Percentiles rank a stretch among this genome's conserved stretches.
phyloP scores from a whole-genome alignment of 2,888 invertebrate species.

The Ormyrus nitidulus region DNA sequence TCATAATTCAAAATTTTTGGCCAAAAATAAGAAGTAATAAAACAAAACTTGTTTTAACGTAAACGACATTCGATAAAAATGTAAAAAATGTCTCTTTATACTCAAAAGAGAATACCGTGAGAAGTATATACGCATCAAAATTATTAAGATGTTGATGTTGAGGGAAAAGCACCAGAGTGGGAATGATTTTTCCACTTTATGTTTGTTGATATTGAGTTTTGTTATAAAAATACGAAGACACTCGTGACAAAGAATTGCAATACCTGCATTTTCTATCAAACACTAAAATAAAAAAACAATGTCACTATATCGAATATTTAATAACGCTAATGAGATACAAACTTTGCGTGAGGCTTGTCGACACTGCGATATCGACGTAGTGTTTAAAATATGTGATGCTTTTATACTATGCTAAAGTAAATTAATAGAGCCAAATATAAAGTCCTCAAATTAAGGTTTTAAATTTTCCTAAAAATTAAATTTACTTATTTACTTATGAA shows the following conservation, averaged over 20 bases:
- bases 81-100: slow-evolving; percentile 39
- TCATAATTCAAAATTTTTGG: slow-evolving; percentile 47
- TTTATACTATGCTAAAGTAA: slow-evolving; percentile 44
- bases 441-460: not conserved
- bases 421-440: too few species aligned
- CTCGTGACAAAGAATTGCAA: slow-evolving; percentile 49
- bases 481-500: slow-evolving; percentile 20
- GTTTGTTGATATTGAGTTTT: slow-evolving; percentile 68
- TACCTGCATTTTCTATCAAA: slow-evolving; percentile 56
- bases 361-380: slow-evolving; percentile 39
- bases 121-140: slow-evolving; percentile 48
- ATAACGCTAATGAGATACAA: slow-evolving; percentile 45
- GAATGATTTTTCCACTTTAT: slow-evolving; percentile 35
- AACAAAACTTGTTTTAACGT: slow-evolving; percentile 47
- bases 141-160: slow-evolving; percentile 49
- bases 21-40: slow-evolving; percentile 13
- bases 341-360: slow-evolving; percentile 40
- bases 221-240: slow-evolving; percentile 61
- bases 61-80: slow-evolving; percentile 48
- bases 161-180: slow-evolving; percentile 25
- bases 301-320: slow-evolving; percentile 50
- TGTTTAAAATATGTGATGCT: slow-evolving; percentile 52
- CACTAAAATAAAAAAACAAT: slow-evolving; percentile 47
- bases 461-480: slow-evolving; percentile 21
- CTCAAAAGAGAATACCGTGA: slow-evolving; percentile 45